Evolutionary conservation across 2,797 vertebrate species (phyloP).

Genomic region (Sebastes vulpes): DNA sequence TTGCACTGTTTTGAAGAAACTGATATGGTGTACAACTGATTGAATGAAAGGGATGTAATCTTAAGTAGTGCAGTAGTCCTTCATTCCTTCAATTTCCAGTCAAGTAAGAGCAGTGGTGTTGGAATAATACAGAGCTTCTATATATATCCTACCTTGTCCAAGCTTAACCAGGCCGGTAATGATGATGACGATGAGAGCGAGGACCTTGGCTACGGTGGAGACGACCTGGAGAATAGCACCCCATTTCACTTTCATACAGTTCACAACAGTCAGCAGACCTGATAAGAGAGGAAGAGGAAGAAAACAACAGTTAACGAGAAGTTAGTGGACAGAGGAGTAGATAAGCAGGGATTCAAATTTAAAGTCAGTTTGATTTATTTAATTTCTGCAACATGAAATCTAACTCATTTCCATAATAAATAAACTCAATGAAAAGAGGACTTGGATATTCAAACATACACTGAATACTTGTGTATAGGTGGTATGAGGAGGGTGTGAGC

Average conservation of each 20-base stretch:
- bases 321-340: background rate
- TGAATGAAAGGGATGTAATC: background rate
- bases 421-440: background rate
- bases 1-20: background rate
- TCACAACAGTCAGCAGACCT: conserved; percentile 88
- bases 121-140: background rate
- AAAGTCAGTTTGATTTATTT: background rate
- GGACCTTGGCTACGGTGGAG: conserved; percentile 88
- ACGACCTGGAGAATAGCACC: conserved; percentile 89
- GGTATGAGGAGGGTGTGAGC: background rate
- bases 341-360: background rate
- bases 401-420: background rate
- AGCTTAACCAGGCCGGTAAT: conserved; percentile 85
- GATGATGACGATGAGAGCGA: conserved; percentile 89
- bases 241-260: conserved; percentile 90
- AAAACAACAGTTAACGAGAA: background rate
- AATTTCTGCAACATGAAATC: background rate
- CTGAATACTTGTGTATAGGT: background rate
- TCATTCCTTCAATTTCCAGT: background rate
- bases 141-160: conserved; percentile 80
- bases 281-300: background rate
- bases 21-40: background rate
- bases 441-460: background rate
- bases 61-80: background rate
- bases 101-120: background rate